These are phyloP conservation scores for Tylochromis polylepis DNA, from an alignment of 2,113 vertebrate species.

Conservation along the genomic window DNA sequence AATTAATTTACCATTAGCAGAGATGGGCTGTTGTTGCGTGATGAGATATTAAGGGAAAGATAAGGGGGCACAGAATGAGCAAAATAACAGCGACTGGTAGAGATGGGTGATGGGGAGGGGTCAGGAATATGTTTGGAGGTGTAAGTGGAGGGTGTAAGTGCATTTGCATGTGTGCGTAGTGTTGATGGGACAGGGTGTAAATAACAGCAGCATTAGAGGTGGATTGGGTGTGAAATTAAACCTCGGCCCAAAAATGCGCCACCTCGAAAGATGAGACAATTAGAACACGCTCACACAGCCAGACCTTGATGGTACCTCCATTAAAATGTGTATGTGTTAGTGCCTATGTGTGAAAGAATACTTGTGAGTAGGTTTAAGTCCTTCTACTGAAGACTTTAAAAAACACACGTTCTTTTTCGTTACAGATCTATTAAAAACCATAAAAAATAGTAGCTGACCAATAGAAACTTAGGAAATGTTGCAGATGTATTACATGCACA, in stretches of 20 bases:
- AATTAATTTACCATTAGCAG: constrained; percentile 45
- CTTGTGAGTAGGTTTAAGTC: neutral
- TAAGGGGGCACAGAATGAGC: neutral
- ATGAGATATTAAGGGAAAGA: neutral
- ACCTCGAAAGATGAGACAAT: constrained; percentile 47
- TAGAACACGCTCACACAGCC: constrained; percentile 3
- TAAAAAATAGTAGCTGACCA: neutral
- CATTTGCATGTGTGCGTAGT: neutral
- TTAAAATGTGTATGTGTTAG: constrained; percentile 5
- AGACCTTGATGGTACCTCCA: constrained; percentile 22
- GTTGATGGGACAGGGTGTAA: neutral
- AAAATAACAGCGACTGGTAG: neutral
- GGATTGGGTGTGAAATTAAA: constrained; percentile 34
- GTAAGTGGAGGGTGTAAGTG: neutral
- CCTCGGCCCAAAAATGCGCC: constrained; percentile 29
- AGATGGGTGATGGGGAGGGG: neutral
- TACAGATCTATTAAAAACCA: neutral
- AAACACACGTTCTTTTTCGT: neutral
- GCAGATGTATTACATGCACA: neutral
- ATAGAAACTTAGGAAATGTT: neutral
- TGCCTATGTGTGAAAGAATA: neutral
- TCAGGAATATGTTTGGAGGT: neutral
- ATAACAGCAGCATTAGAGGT: neutral
- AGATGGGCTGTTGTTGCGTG: neutral
- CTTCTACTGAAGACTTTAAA: neutral